These are phyloP conservation scores for Mythimna albipuncta DNA, from an alignment of 2,888 invertebrate species.

Conservation along the genomic window DNA sequence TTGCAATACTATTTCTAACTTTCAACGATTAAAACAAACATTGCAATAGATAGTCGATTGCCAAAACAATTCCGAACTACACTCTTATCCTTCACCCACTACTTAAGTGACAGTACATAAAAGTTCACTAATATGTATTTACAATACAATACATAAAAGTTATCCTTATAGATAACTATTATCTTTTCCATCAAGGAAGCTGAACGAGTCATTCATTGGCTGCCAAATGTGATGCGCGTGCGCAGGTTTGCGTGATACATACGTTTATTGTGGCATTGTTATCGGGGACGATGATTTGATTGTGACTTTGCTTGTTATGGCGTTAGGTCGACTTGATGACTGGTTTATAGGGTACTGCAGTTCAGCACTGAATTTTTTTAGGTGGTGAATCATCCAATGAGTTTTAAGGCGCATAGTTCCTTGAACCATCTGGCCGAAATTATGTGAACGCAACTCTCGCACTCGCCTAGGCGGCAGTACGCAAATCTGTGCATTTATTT, in stretches of 20 bases:
- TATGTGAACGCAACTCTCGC: too few relatives aligned
- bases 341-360: not conserved
- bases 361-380: not conserved
- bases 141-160: conserved; percentile 28
- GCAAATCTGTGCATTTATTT: too few relatives aligned
- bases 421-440: too few relatives aligned
- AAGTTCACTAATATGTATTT: conserved; percentile 9
- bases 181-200: conserved; percentile 55
- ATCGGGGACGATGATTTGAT: conserved; percentile 11
- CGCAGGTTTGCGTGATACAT: conserved; percentile 45
- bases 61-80: not conserved
- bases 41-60: not conserved
- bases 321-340: not conserved
- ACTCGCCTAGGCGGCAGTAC: too few relatives aligned
- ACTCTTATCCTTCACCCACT: conserved; percentile 26
- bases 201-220: conserved; percentile 45
- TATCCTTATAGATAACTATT: conserved; percentile 23
- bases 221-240: conserved; percentile 51
- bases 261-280: conserved; percentile 48
- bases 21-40: conserved; percentile 15
- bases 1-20: conserved; percentile 18
- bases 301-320: conserved; percentile 29
- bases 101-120: conserved; percentile 31
- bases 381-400: too few relatives aligned
- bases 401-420: too few relatives aligned